Evolutionary conservation across 1,140 invertebrate species (phyloP).

Genomic region (Drosophila burlai): DNA sequence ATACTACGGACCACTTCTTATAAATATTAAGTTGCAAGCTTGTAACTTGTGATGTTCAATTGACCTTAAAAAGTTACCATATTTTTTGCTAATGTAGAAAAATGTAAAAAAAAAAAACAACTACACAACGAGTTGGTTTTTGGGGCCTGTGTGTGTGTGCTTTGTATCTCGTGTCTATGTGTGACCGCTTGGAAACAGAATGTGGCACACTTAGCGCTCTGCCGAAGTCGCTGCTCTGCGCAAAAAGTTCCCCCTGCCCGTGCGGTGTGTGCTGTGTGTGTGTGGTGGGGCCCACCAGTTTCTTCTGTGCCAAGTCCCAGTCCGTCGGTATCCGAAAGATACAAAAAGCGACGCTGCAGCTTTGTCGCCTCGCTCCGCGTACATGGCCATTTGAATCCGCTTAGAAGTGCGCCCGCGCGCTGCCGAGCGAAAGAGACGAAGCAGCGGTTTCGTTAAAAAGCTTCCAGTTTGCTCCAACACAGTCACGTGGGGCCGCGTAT

Average conservation of each 20-base stretch:
- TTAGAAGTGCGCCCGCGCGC: conserved; percentile 75
- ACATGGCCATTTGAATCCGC: conserved; percentile 70
- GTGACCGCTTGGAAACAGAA: conserved; percentile 75
- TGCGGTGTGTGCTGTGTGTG: background rate
- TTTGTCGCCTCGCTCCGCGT: conserved; percentile 26
- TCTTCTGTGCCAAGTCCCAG: conserved; percentile 18
- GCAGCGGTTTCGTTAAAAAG: conserved; percentile 75
- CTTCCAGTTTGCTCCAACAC: conserved; percentile 46
- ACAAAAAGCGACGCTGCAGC: conserved; percentile 65
- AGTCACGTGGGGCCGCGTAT: conserved; percentile 60
- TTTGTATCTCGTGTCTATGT: conserved; percentile 41
- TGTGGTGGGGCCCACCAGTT: conserved; percentile 25
- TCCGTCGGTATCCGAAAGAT: conserved; percentile 60
- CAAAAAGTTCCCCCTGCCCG: conserved; percentile 65
- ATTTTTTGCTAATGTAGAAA: conserved; percentile 28
- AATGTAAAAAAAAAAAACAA: conserved; percentile 19
- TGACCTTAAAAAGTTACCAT: conserved; percentile 18
- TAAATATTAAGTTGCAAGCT: background rate
- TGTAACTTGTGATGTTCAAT: background rate
- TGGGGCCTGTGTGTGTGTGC: conserved; percentile 23
- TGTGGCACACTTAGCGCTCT: conserved; percentile 75
- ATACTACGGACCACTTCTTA: rapidly evolving
- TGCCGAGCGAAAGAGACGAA: conserved; percentile 29
- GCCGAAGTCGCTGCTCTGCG: conserved; percentile 61
- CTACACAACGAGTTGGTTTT: conserved; percentile 21